Base-by-base conservation (phyloP, 2,888 invertebrate genomes). In the Maniola hyperantus region DNA sequence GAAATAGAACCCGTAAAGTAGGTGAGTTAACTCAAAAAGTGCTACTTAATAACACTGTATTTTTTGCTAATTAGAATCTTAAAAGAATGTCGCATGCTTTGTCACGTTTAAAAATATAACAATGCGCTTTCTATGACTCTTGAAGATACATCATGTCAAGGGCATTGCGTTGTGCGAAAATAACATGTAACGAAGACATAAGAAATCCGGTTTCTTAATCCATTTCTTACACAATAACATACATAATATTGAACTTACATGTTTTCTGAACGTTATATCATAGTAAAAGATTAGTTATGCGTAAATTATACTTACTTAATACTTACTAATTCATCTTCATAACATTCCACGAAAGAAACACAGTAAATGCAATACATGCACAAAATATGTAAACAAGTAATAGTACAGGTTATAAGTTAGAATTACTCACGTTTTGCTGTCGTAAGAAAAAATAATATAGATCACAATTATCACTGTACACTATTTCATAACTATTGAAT, bases 401-500 rank as follows among this genome's bases (percentile, higher is more conserved):
- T 57, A 42, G 13, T 42, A 42, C 13, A 42, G 57, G 39, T 61
- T 44, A 42, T 6, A 62, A 20, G n/a, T 44, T 33, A 44, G 1
- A 26, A 59, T 65, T 59, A 76, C 75, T 70, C 62, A 69, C 72
- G 57, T 71, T 68, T 67, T 67, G 62, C 64, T 26, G 61, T 64
- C 62, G 65, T 57, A 58, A 54, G 60, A 61, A 67, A 67, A 66
- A 64, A 59, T 65, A 65, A 66, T 67, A 68, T 59, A 70, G 64
- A 64, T 63, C 65, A 70, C 61, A 50, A 36, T 26, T 70, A 61
- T 53, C 72, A 73, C 73, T 71, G 66, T 70, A 63, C 66, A 67
- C 71, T 72, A 74, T 70, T 72, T 72, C 74, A 75, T 75, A 69
- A 71, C 74, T 75, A 67, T 67, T 60, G 63, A 60, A 55, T 72